Evolutionary conservation across 1,140 invertebrate species (phyloP).

Genomic region (Panagrolaimus sp.): DNA sequence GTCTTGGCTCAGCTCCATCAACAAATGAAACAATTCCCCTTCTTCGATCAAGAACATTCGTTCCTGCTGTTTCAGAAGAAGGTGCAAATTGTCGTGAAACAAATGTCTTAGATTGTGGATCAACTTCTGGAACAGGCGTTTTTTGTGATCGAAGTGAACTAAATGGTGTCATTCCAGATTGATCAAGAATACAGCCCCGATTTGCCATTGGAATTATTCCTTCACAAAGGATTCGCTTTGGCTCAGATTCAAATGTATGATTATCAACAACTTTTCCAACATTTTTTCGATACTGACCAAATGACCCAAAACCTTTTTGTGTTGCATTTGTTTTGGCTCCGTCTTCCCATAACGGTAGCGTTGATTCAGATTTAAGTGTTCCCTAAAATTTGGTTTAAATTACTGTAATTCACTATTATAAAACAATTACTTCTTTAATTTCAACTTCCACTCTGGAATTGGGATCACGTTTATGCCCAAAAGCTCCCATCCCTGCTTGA

Average conservation of each 20-base stretch:
- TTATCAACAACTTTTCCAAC: conserved; percentile 34
- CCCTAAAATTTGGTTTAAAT: conserved; percentile 2
- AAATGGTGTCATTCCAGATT: conserved; percentile 25
- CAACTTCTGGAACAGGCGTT: conserved; percentile 16
- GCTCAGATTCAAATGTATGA: conserved; percentile 35
- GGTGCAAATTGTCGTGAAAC: conserved; percentile 35
- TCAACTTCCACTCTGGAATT: conserved; percentile 36
- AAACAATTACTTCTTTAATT: conserved; percentile 26
- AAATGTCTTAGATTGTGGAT: conserved; percentile 30
- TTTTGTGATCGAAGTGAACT: conserved; percentile 26
- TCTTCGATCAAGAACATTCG: conserved; percentile 34
- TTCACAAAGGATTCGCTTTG: conserved; percentile 33
- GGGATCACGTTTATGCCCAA: conserved; percentile 34
- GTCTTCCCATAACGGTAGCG: conserved; percentile 38
- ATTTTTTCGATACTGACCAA: conserved; percentile 34
- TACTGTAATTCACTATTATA: background rate
- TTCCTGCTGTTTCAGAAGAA: conserved; percentile 29
- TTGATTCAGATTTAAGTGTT: conserved; percentile 23
- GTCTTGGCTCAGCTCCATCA: conserved; percentile 29
- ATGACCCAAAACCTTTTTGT: conserved; percentile 38
- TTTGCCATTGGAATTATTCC: conserved; percentile 29
- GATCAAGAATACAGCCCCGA: conserved; percentile 22
- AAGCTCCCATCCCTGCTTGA: conserved; percentile 44
- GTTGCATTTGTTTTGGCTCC: conserved; percentile 24
- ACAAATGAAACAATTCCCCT: conserved; percentile 26